These are phyloP conservation scores for Eutrigla gurnardus DNA, from an alignment of 2,797 vertebrate species.

Conservation along the genomic window DNA sequence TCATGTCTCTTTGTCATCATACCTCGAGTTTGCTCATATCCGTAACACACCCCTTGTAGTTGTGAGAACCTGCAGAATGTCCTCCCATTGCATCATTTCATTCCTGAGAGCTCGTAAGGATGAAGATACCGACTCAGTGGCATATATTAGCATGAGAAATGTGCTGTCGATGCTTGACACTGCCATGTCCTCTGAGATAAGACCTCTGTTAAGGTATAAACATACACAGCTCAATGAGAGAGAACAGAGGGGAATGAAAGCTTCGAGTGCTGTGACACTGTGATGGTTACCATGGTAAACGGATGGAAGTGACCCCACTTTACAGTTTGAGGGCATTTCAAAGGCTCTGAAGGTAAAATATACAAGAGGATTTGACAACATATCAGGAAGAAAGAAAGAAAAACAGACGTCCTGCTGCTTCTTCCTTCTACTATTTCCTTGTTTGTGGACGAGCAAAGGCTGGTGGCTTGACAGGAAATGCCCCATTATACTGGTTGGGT, in stretches of 20 bases:
- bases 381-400: neutral
- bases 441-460: constrained; percentile 39
- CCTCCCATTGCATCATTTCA: neutral
- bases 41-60: neutral
- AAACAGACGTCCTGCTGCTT: constrained; percentile 16
- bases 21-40: too few species aligned
- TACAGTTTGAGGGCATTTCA: constrained; percentile 14
- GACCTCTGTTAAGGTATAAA: constrained; percentile 30
- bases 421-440: constrained; percentile 53
- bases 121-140: neutral
- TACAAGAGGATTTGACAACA: constrained; percentile 7
- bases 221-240: constrained; percentile 18
- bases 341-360: neutral
- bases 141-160: neutral
- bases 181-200: constrained; percentile 4
- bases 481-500: constrained; percentile 52
- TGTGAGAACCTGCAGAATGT: neutral
- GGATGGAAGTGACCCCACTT: constrained; percentile 15
- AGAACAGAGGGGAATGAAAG: constrained; percentile 8
- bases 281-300: constrained; percentile 59
- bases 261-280: constrained; percentile 20
- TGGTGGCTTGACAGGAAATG: constrained; percentile 61
- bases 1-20: neutral
- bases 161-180: constrained; percentile 32
- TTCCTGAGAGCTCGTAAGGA: neutral